Evolutionary conservation across 1,140 invertebrate species (phyloP), one percentile per base, ranked within the genome.

Genomic region (Drosophila repletoides): DNA sequence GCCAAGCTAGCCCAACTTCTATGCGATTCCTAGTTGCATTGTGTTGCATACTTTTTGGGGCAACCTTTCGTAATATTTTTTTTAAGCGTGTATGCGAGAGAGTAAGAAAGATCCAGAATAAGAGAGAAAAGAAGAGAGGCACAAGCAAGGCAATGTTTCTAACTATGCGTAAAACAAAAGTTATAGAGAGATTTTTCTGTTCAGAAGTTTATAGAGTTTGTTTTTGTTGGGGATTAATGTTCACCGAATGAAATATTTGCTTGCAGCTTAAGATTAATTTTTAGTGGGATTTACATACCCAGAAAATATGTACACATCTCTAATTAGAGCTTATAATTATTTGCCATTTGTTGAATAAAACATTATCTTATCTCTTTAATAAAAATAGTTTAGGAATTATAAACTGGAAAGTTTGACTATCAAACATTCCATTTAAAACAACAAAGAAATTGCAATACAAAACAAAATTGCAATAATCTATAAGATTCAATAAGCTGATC

Each of bases 11-110:
- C 33, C 10, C 60, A 17, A 48, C 41, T 52, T 71, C 53, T 56
- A 51, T 72, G 33, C 68, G 58, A 60, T 73, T 71, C 59, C 65
- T 28, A 53, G 59, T 66, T 84, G 77, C 77, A 76, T 83, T 81
- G 63, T 70, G 40, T 73, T 83, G 72, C 69, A 72, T 70, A 61
- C 48, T 76, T 76, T 69, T 69, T 21, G 40, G 26, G 52, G 38
- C 3, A 28, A 36, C 60, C 48, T 76, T 29, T 34, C 38, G n/a
- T 63, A 56, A 71, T 80, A 41, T 58, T 49, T 63, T 28, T n/a
- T n/a, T n/a, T n/a, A n/a, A n/a, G n/a, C n/a, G n/a, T n/a, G n/a
- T n/a, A n/a, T n/a, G n/a, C n/a, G n/a, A n/a, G n/a, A n/a, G n/a
- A n/a, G n/a, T n/a, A 65, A 10, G 5, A 53, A 19, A 29, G 29